Evolutionary conservation across 2,113 vertebrate genomes (phyloP).

Genomic region (Erythrocercus mccallii): DNA sequence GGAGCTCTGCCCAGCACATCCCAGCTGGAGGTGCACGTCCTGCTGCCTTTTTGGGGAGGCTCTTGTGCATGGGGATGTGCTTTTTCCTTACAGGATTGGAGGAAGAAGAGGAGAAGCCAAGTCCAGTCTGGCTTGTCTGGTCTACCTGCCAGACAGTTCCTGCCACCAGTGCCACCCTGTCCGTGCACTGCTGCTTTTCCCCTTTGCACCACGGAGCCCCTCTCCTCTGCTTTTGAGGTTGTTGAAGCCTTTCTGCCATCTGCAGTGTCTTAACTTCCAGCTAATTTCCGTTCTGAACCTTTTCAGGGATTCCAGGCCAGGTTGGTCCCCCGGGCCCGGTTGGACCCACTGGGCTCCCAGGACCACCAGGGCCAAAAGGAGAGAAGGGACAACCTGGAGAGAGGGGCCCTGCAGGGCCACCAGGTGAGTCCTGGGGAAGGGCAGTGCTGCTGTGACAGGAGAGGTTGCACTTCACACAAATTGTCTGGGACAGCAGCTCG

Average conservation of each 20-base stretch:
- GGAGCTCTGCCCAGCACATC: neutral
- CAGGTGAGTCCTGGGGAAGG: constrained; percentile 66
- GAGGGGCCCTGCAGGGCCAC: constrained; percentile 75
- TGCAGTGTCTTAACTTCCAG: neutral
- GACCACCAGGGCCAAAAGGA: constrained; percentile 75
- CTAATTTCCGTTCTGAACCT: neutral
- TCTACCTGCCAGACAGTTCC: neutral
- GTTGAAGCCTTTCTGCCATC: neutral
- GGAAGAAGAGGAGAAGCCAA: neutral
- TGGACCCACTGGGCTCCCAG: constrained; percentile 71
- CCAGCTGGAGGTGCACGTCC: neutral
- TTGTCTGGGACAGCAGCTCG: neutral
- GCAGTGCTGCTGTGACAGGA: neutral
- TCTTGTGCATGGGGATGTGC: rapidly evolving
- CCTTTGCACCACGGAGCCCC: neutral
- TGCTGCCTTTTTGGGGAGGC: neutral
- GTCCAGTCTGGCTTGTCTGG: neutral
- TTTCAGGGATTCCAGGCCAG: constrained; percentile 73
- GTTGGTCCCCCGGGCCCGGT: constrained; percentile 69
- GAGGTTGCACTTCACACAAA: neutral
- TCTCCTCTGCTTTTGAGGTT: neutral
- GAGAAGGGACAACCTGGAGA: constrained; percentile 76
- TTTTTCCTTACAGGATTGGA: neutral
- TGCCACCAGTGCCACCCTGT: neutral
- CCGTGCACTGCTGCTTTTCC: neutral